Evolutionary conservation across 2,888 invertebrate species (phyloP).

Genomic region (Branchellion lobata): DNA sequence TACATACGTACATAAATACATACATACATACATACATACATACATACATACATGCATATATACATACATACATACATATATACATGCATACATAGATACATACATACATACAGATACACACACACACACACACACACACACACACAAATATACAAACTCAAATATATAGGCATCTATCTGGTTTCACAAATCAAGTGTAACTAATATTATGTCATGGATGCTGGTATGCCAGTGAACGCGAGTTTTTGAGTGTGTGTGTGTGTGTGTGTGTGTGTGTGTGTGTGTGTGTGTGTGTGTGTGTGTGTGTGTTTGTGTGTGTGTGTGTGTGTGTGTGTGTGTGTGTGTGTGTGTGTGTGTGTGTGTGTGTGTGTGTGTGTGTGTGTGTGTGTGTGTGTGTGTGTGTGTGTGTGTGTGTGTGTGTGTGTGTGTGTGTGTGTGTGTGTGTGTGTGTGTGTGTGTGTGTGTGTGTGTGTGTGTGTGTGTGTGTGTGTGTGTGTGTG

Average conservation of each 20-base stretch:
- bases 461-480: slow-evolving; percentile 36
- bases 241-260: too few species aligned
- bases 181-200: slow-evolving; percentile 18
- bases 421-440: not conserved
- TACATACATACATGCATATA: slow-evolving; percentile 20
- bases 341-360: not conserved
- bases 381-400: too few species aligned
- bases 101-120: slow-evolving; percentile 24
- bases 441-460: slow-evolving; percentile 20
- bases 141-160: slow-evolving; percentile 21
- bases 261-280: not conserved
- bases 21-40: slow-evolving; percentile 13
- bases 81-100: slow-evolving; percentile 23
- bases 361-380: not conserved
- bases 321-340: not conserved
- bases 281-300: not conserved
- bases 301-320: not conserved
- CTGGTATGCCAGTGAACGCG: too few species aligned
- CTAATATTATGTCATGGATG: slow-evolving; percentile 8
- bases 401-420: too few species aligned
- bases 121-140: slow-evolving; percentile 26
- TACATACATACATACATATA: slow-evolving; percentile 26
- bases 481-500: slow-evolving; percentile 34
- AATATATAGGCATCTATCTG: not conserved
- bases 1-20: slow-evolving; percentile 9